Evolutionary conservation across 2,888 invertebrate genomes (phyloP), one percentile per base, ranked within the genome.

Genomic region (Parnassius glacialis): DNA sequence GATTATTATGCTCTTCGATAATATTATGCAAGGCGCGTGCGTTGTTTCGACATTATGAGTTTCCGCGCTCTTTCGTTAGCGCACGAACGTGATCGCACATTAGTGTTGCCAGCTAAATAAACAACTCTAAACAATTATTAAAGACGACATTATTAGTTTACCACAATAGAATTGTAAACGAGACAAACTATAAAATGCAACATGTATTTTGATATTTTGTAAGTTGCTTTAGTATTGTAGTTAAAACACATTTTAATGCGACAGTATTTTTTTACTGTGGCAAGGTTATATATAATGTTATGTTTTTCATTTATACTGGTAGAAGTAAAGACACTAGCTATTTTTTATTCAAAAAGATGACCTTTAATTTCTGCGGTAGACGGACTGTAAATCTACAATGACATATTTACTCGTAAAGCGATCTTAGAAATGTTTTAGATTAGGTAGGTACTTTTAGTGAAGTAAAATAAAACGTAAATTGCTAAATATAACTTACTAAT

Each of bases 71-170:
- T 76, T 78, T 74, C 73, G 61, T 57, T 67, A 74, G 71, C 68
- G 66, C 74, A 77, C n/a, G 76, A 78, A 74, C 85, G 83, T 84
- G 84, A 81, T 83, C 78, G 73, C 80, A 83, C 85, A 85, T 86
- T 78, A 77, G 75, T 76, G 76, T 79, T 75, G 76, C 80, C 74
- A 78, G 12, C 83, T 84, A 85, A 81, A 78, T 73, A 80, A 76
- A 80, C 72, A 78, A 5, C 67, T 69, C 70, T 69, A 74, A 76
- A 74, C 73, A 72, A 67, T 71, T 62, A 56, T 52, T 58, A 57
- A 54, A 50, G 16, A 59, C 51, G 25, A 16, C n/a, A 43, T 43
- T 63, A 65, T 59, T 59, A 55, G 59, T 63, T 56, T 59, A 56
- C 59, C 43, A 10, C 16, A 62, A 62, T 54, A 10, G 34, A 50